Percentiles rank a stretch among this genome's conserved stretches.
These are phyloP conservation scores for Clarias fuscus DNA, from an alignment of 2,797 vertebrate genomes.

Conservation along the genomic window DNA sequence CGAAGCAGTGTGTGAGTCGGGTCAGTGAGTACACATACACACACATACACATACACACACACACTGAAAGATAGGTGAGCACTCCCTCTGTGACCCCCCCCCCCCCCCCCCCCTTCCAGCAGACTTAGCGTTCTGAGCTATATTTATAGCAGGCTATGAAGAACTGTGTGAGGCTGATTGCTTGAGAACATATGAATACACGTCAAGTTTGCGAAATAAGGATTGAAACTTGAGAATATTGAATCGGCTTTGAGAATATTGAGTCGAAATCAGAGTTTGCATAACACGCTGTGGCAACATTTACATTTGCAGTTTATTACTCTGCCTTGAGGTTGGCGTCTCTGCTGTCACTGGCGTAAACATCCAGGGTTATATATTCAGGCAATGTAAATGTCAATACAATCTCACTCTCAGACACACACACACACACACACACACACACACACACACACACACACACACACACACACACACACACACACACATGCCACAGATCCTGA, in stretches of 20 bases:
- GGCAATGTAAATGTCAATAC: conserved; percentile 31
- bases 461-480: too few relatives aligned
- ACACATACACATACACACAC: conserved; percentile 14
- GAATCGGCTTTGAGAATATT: conserved; percentile 10
- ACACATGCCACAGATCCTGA: not conserved
- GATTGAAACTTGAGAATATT: conserved; percentile 30
- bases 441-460: too few relatives aligned
- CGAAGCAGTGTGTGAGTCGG: conserved; percentile 33
- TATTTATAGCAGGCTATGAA: conserved; percentile 23
- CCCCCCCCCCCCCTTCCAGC: not conserved
- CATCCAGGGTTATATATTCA: conserved; percentile 21
- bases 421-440: not conserved
- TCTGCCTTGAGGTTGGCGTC: conserved; percentile 16
- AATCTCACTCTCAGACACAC: conserved; percentile 5
- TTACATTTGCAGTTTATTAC: conserved; percentile 26
- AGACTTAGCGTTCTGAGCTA: not conserved
- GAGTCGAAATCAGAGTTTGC: conserved; percentile 15
- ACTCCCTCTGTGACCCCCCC: conserved; percentile 6
- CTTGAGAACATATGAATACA: conserved; percentile 19
- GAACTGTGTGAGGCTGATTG: conserved; percentile 4
- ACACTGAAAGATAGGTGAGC: conserved; percentile 11
- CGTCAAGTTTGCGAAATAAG: conserved; percentile 17
- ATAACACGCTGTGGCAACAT: conserved; percentile 10
- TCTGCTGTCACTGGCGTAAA: conserved; percentile 1
- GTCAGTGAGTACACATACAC: conserved; percentile 24